Base-by-base conservation (phyloP, 2,113 vertebrate species). In the Scalopus aquaticus region DNA sequence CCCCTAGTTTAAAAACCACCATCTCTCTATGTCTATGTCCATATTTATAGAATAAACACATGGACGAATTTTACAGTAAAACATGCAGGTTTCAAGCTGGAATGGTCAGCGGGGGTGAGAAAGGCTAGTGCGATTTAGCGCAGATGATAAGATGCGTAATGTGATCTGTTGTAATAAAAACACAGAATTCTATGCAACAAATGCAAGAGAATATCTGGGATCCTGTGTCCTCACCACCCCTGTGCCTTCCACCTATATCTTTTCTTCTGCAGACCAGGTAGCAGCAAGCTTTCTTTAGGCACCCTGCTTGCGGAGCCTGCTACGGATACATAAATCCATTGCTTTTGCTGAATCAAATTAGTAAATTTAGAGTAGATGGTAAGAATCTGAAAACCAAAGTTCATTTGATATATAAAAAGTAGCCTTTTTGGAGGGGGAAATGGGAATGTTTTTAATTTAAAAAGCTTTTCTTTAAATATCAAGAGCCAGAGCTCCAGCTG, bases 391-490 rank as follows among this genome's bases (percentile, higher is more conserved):
- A 90, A 87, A 49, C 0, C 13, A 87, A 82, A 81, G 24, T 13
- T 80, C 77, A 19, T 62, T 80, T 87, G 20, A 39, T 39, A 76
- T 28, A 22, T 56, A 56, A 49, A 42, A 94, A 72, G 2, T 67
- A 42, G 35, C 9, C 39, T n/a, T 77, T 72, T 80, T 76, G 65
- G 46, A 35, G 28, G 35, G 10, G 51, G 7, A 35, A 42, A 20
- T 77, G 12, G 44, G 4, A 70, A 44, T 32, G 67, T 73, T 60
- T 69, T 67, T 17, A 11, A 77, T 70, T 42, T 62, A 56, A 32
- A 81, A 90, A 74, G 19, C 0, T 70, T 96, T 93, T 84, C 44
- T 84, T 93, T 77, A 78, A 88, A 62, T 74, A 78, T 88, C 35
- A 93, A 82, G 20, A 82, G 46, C 30, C 72, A 62, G 54, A 80